Conservation (phyloP, 2,113 vertebrate species). For the Tenrec ecaudatus region DNA sequence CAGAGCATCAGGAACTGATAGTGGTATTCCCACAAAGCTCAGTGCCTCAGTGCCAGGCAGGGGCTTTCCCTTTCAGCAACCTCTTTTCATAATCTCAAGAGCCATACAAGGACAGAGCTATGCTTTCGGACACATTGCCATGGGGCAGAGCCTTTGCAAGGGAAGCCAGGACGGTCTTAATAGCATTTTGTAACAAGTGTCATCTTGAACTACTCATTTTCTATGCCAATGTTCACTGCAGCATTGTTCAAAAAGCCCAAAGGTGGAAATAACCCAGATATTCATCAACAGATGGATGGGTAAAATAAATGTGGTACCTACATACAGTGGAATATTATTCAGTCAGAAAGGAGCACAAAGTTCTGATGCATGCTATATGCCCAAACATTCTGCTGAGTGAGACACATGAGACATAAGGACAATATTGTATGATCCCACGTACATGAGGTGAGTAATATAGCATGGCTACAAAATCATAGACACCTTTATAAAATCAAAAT, state of each 20-base stretch:
- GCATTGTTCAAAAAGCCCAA: neutral
- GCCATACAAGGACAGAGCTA: neutral
- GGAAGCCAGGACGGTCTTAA: neutral
- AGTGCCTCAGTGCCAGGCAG: neutral
- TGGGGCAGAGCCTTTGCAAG: neutral
- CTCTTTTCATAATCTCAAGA: neutral
- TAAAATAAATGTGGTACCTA: neutral
- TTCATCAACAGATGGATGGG: neutral
- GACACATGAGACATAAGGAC: too few relatives aligned
- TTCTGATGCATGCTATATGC: neutral
- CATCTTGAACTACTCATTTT: neutral
- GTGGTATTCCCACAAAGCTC: constrained; percentile 20
- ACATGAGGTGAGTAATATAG: neutral
- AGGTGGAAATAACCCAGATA: neutral
- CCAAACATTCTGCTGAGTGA: too few relatives aligned
- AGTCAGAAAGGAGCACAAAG: neutral
- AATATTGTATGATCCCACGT: neutral
- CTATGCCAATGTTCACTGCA: neutral
- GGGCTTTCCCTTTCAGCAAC: neutral
- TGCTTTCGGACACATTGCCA: neutral
- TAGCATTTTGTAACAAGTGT: neutral
- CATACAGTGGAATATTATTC: neutral
- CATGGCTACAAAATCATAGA: too few relatives aligned
- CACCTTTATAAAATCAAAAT: too few relatives aligned
- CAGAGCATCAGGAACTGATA: neutral